Base-by-base conservation (phyloP, 1,140 invertebrate genomes). In the Sarcophaga bullata region DNA sequence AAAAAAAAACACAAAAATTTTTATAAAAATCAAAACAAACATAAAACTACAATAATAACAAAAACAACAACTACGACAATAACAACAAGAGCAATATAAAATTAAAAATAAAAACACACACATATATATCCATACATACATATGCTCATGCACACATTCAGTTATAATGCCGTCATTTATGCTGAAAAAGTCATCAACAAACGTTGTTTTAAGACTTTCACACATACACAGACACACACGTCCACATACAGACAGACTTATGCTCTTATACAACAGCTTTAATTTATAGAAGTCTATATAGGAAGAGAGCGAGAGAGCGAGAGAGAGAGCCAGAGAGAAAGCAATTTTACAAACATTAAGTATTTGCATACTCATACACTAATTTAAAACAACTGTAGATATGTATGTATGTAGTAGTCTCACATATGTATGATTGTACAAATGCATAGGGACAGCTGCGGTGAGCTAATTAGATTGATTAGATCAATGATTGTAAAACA, bases 141-240 rank as follows among this genome's bases (percentile, higher is more conserved):
- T 46, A 48, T 8, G n/a, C 75, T 46, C 75, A 78, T 13, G 15
- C 0, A 76, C 1, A 17, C 73, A 78, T 19, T 46, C 75, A 48
- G 6, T 76, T 19, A 72, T 81, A 81, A 81, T 81, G 80, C 37
- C 25, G 80, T 62, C 80, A 81, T 72, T 62, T 17, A 50, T 78
- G 48, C 25, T 52, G 52, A 17, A 52, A 78, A 78, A 78, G 75
- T 78, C 75, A 78, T 78, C 75, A 78, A 81, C 80, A 80, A 80
- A 62, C 80, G 8, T 25, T n/a, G 50, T n/a, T 58, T 68, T 47
- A 11, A 25, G 8, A 58, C 25, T 37, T 37, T 37, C 78, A 80
- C 49, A 52, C 80, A 47, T 4, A 49, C 80, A 78, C 48, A 81
- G n/a, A 76, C 50, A 6, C 46, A 47, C 47, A 50, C 47, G 9